A percentile compares a stretch with the other conserved stretches of the same genome.
Evolutionary conservation across 2,113 vertebrate genomes (phyloP).

Genomic region (Menura novaehollandiae): DNA sequence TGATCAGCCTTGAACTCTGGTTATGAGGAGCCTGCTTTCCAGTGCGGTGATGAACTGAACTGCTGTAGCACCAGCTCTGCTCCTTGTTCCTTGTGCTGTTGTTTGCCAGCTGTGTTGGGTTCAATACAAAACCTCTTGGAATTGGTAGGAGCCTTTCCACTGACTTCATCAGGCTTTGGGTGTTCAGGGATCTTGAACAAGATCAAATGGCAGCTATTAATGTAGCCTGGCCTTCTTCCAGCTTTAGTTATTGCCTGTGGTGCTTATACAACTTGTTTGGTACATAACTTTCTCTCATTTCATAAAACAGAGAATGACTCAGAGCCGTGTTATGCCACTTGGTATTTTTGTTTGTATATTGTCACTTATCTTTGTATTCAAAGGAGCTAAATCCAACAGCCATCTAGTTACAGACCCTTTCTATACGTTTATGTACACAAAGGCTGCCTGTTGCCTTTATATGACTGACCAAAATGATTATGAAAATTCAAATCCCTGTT

Average conservation of each 20-base stretch:
- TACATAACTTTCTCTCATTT: constrained; percentile 26
- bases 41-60: neutral
- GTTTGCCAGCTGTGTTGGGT: neutral
- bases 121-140: neutral
- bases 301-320: constrained; percentile 11
- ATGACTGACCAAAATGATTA: neutral
- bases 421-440: neutral
- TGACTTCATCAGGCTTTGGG: neutral
- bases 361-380: constrained; percentile 14
- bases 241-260: constrained; percentile 19
- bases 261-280: constrained; percentile 53
- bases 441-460: neutral
- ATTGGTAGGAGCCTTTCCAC: neutral
- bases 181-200: neutral
- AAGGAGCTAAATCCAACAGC: neutral
- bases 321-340: constrained; percentile 5
- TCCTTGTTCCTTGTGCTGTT: neutral
- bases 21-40: neutral
- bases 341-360: neutral
- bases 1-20: neutral
- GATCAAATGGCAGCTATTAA: constrained; percentile 17
- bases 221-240: constrained; percentile 23
- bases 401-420: neutral
- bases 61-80: neutral
- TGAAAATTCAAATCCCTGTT: neutral